phyloP scores from a whole-genome alignment of 64 coral and sea anemone species.

The Stichodactyla helianthus region DNA sequence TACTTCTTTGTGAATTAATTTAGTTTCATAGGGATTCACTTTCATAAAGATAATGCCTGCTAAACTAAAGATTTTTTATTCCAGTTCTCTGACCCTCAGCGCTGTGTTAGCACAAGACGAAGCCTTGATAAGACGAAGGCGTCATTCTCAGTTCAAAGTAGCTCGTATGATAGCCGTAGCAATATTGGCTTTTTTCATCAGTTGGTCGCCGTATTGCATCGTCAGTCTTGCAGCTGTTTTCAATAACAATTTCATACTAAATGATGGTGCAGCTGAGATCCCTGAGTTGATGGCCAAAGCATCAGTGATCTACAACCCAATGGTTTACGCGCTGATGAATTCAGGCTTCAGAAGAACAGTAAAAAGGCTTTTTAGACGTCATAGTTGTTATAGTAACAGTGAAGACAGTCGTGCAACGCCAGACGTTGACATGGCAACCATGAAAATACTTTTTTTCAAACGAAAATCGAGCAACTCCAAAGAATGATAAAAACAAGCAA shows the following conservation, averaged over 20 bases:
- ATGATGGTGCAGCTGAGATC: constrained; percentile 15
- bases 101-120: neutral
- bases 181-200: constrained; percentile 24
- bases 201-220: constrained; percentile 44
- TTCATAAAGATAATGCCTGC: too few relatives aligned
- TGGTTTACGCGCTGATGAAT: constrained; percentile 35
- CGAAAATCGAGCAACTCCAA: neutral
- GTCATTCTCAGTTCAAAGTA: constrained; percentile 12
- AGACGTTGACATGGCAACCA: neutral
- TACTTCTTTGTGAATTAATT: too few relatives aligned
- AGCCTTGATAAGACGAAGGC: neutral
- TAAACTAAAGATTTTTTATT: neutral
- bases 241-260: neutral
- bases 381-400: neutral
- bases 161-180: constrained; percentile 6
- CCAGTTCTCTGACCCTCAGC: neutral
- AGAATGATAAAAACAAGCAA: too few relatives aligned
- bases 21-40: too few relatives aligned
- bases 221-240: constrained; percentile 2
- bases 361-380: neutral
- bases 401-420: neutral
- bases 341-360: constrained; percentile 14
- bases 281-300: constrained; percentile 47
- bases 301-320: constrained; percentile 45
- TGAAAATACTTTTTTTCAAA: neutral